Percentiles rank a stretch among this genome's conserved stretches.
phyloP scores from a whole-genome alignment of 2,113 vertebrate genomes.

The Limnothrissa miodon region DNA sequence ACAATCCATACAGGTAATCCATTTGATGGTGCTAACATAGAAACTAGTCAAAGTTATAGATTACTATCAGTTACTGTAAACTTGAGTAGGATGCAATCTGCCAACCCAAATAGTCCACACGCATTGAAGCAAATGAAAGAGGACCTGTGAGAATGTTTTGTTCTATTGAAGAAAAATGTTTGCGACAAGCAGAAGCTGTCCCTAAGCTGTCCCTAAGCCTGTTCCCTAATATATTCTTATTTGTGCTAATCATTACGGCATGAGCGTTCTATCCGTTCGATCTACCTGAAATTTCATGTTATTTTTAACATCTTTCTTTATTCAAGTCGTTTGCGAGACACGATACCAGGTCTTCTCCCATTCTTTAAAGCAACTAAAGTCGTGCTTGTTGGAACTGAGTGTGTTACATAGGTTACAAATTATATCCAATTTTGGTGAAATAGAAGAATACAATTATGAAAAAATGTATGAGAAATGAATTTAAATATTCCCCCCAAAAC shows the following conservation, averaged over 20 bases:
- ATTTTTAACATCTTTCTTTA: background rate
- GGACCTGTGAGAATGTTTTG: no score
- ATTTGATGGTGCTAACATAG: background rate
- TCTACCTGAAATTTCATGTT: background rate
- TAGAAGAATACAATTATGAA: background rate
- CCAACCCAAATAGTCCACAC: background rate
- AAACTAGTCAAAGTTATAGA: background rate
- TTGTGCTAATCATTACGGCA: no score
- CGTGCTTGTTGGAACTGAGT: background rate
- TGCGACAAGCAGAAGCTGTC: no score
- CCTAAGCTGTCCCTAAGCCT: no score
- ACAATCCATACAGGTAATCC: conserved; percentile 4
- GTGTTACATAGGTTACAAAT: background rate
- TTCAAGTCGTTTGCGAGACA: background rate
- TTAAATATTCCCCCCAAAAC: background rate
- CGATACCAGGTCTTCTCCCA: background rate
- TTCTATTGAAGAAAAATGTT: no score
- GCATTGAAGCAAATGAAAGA: no score
- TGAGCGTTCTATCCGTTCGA: background rate
- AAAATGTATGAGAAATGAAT: background rate
- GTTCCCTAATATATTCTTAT: no score
- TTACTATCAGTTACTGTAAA: background rate
- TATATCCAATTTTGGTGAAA: background rate
- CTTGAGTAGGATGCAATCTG: background rate
- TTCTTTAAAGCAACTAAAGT: background rate